Evolutionary conservation across 2,888 invertebrate genomes (phyloP).

Genomic region (Lathronympha strigana): DNA sequence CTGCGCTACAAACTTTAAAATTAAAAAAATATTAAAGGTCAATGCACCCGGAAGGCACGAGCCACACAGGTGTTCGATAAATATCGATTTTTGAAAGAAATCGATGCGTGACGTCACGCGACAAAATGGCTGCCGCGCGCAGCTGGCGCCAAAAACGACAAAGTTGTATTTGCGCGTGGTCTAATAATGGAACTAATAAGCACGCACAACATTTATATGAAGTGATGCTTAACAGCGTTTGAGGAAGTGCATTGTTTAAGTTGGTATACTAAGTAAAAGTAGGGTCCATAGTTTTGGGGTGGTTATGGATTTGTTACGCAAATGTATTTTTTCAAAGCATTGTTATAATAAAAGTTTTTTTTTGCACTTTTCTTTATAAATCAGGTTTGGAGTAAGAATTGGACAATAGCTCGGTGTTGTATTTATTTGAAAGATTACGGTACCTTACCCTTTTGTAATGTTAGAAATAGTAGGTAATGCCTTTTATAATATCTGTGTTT

Average conservation of each 20-base stretch:
- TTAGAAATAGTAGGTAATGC: no score
- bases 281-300: slow-evolving; percentile 66
- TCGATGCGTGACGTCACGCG: slow-evolving; percentile 79
- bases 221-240: not conserved
- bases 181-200: slow-evolving; percentile 38
- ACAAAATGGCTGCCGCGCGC: slow-evolving; percentile 64
- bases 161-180: slow-evolving; percentile 10
- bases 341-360: slow-evolving; percentile 21
- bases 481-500: not conserved
- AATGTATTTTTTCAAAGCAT: slow-evolving; percentile 39
- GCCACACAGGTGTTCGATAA: slow-evolving; percentile 78
- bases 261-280: slow-evolving; percentile 61
- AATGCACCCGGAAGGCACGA: slow-evolving; percentile 74
- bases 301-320: slow-evolving; percentile 47
- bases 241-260: slow-evolving; percentile 1
- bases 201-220: slow-evolving; percentile 45
- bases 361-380: slow-evolving; percentile 27
- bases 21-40: slow-evolving; percentile 55
- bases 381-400: slow-evolving; percentile 29
- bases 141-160: slow-evolving; percentile 58
- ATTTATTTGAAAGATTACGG: slow-evolving; percentile 23
- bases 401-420: slow-evolving; percentile 15
- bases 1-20: slow-evolving; percentile 24
- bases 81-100: slow-evolving; percentile 67
- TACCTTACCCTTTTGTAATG: slow-evolving; percentile 14